phyloP scores from a whole-genome alignment of 1,140 invertebrate species.

The Plutomurus gul region DNA sequence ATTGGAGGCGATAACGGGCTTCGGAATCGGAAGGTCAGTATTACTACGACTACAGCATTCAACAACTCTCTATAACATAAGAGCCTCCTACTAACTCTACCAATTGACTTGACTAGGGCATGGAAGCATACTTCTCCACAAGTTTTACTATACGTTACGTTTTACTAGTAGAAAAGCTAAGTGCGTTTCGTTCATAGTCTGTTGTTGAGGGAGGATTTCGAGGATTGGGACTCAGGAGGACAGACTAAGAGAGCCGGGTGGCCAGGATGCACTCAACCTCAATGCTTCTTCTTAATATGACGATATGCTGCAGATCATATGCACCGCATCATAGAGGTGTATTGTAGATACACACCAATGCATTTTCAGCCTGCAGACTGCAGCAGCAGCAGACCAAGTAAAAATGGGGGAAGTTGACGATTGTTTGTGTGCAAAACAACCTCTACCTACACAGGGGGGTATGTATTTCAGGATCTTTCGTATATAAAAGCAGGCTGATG shows the following conservation, averaged over 20 bases:
- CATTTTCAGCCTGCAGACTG: too few relatives aligned
- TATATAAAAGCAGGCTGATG: too few relatives aligned
- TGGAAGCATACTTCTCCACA: not conserved
- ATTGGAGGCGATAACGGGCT: constrained; percentile 21
- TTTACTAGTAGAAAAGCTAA: not conserved
- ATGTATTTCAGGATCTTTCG: too few relatives aligned
- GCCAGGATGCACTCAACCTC: not conserved
- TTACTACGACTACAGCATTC: not conserved
- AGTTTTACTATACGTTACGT: not conserved
- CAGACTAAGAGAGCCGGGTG: not conserved
- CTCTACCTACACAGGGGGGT: too few relatives aligned
- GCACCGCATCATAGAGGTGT: too few relatives aligned
- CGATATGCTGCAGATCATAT: not conserved
- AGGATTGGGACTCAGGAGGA: constrained; percentile 12
- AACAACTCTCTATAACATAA: not conserved
- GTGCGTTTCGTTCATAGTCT: not conserved
- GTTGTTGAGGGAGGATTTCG: not conserved
- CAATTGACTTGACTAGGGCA: not conserved
- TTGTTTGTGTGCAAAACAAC: too few relatives aligned
- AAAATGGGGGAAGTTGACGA: too few relatives aligned
- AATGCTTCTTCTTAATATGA: not conserved
- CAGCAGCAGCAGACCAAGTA: too few relatives aligned
- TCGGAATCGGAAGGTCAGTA: not conserved
- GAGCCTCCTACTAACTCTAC: not conserved
- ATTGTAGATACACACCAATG: too few relatives aligned